These are phyloP conservation scores for Sabatieria punctata DNA, from an alignment of 2,888 invertebrate genomes.

Conservation along the genomic window DNA sequence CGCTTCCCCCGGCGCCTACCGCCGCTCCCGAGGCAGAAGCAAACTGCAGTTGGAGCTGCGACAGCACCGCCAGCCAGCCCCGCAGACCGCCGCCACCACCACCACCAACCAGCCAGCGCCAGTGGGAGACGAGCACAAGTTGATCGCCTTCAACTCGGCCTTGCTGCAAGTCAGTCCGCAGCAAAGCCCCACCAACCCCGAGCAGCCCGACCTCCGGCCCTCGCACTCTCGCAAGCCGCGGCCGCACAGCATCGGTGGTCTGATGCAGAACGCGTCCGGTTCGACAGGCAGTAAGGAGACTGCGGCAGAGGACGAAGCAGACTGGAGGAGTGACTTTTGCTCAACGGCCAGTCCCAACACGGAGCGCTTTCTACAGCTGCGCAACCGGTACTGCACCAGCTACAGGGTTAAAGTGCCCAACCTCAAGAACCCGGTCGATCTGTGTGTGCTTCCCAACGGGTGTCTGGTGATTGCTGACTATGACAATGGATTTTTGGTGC, in stretches of 20 bases:
- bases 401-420: conserved; percentile 5
- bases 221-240: neutral
- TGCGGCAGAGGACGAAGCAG: neutral
- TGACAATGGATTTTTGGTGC: conserved; percentile 10
- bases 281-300: neutral
- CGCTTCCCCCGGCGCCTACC: neutral
- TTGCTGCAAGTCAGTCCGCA: conserved; percentile 6
- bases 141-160: conserved; percentile 8
- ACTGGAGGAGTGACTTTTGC: too few relatives aligned
- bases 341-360: neutral
- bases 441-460: conserved; percentile 8
- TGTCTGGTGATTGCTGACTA: conserved; percentile 10
- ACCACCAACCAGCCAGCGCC: neutral
- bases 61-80: neutral
- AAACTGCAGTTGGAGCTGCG: neutral
- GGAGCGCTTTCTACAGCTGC: neutral
- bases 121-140: conserved; percentile 2
- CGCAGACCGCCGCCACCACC: neutral
- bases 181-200: neutral
- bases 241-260: neutral
- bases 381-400: neutral
- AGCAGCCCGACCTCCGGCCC: neutral
- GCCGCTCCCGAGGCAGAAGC: neutral
- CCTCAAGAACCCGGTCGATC: conserved; percentile 9
- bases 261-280: neutral